Evolutionary conservation across 2,888 invertebrate species (phyloP).

Genomic region (Taphrorychus bicolor): DNA sequence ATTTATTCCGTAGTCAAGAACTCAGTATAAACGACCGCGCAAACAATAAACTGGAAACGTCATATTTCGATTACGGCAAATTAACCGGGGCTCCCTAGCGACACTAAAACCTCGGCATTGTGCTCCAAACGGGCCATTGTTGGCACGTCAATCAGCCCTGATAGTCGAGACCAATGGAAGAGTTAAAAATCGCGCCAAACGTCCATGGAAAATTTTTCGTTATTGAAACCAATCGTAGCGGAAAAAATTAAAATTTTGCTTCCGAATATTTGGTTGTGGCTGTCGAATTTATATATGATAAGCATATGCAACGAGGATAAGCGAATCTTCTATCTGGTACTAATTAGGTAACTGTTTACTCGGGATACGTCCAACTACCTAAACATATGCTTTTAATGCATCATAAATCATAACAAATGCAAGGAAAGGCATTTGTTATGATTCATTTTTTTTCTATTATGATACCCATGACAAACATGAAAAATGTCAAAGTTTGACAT

Average conservation of each 20-base stretch:
- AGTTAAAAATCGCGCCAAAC: slow-evolving; percentile 40
- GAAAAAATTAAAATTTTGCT: slow-evolving; percentile 8
- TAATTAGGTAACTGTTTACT: no score
- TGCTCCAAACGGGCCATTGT: slow-evolving; percentile 43
- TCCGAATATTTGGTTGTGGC: not conserved
- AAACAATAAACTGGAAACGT: slow-evolving; percentile 29
- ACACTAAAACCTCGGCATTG: slow-evolving; percentile 35
- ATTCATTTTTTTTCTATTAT: no score
- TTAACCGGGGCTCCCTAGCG: slow-evolving; percentile 34
- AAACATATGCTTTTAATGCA: no score
- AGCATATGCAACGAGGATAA: not conserved
- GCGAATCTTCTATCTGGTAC: no score
- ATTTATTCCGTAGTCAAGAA: not conserved
- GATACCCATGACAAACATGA: no score
- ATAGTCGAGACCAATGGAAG: slow-evolving; percentile 20
- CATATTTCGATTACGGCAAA: slow-evolving; percentile 29
- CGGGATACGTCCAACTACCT: no score
- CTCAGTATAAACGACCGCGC: slow-evolving; percentile 5
- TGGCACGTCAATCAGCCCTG: slow-evolving; percentile 44
- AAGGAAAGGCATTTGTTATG: no score
- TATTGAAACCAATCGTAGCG: slow-evolving; percentile 31
- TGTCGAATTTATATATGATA: not conserved
- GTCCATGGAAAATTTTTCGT: slow-evolving; percentile 23
- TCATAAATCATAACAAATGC: no score
- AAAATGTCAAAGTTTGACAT: no score